phyloP scores from a whole-genome alignment of 2,113 vertebrate species.

The Pluvianellus socialis region DNA sequence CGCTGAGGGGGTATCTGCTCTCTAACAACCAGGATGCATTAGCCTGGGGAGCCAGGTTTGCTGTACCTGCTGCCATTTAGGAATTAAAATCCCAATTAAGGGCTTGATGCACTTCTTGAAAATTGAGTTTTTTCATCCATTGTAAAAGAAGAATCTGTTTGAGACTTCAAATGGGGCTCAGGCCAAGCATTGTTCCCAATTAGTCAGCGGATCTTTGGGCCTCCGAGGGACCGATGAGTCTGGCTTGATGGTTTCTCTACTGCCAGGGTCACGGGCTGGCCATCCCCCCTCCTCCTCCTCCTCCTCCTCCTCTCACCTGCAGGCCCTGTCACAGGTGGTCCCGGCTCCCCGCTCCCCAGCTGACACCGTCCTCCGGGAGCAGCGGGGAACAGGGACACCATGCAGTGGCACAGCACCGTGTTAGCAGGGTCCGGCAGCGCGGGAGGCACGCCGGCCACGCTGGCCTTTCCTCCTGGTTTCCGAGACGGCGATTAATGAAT shows the following conservation, averaged over 20 bases:
- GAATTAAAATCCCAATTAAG: conserved; percentile 34
- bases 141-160: not conserved
- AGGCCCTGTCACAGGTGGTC: not conserved
- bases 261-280: not conserved
- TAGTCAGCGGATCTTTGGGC: not conserved
- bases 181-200: not conserved
- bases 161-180: not conserved
- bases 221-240: not conserved
- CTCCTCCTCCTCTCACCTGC: too few species aligned
- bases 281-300: not conserved
- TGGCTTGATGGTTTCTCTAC: not conserved
- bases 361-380: not conserved
- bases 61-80: not conserved
- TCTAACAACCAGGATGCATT: not conserved
- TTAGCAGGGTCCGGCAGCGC: accelerated
- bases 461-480: accelerated
- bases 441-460: accelerated
- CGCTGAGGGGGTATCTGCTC: not conserved
- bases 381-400: not conserved
- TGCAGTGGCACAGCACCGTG: accelerated
- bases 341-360: not conserved
- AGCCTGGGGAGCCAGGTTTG: not conserved
- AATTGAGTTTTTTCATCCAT: not conserved
- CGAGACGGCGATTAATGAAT: accelerated
- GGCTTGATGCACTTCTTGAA: not conserved